Base-by-base conservation (phyloP, 2,888 invertebrate species). In the Lithophane socia region DNA sequence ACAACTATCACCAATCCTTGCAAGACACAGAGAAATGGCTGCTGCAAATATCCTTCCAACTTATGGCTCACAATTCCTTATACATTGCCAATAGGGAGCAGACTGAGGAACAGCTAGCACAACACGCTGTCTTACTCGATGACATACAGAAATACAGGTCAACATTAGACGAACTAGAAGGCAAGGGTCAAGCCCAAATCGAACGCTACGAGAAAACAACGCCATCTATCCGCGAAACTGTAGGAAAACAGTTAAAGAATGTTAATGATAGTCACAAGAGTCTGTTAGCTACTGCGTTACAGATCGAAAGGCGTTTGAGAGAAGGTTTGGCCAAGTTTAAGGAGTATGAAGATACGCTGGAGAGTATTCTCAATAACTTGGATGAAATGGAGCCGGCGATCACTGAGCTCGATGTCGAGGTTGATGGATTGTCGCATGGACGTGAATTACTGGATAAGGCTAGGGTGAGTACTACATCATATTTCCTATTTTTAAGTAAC, bases 21-120 rank as follows among this genome's bases (percentile, higher is more conserved):
- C 99, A 99, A 96, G 99, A 99, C 89, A 98, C 98, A 0, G 99
- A 99, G 93, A 99, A 99, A 93, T 99, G 99, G 99, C 95, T 99
- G 67, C 94, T 99, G 44, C 99, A 99, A 94, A 98, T 99, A 72
- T 99, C 99, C 2, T 99, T 99, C 97, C 98, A 99, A 91, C 97
- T 99, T 0, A 99, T 99, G 99, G 98, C 99, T 0, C 99, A 99
- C 92, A 99, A 99, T 93, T 99, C 99, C 0, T 96, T 99, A 37
- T 99, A 99, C 92, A 99, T 99, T 80, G 98, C 98, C 9, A 99
- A 98, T 90, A 97, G 99, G 77, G 98, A 99, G 88, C 99, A 99
- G 93, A 99, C 99, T 0, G 97, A 98, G 89, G 98, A 99, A 85
- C 99, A 99, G 94, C 97, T 99, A 60, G 98, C 98, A n/a, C 98